These are phyloP conservation scores for Hirtodrosophila histrioides DNA, from an alignment of 2,888 invertebrate species.

Conservation along the genomic window DNA sequence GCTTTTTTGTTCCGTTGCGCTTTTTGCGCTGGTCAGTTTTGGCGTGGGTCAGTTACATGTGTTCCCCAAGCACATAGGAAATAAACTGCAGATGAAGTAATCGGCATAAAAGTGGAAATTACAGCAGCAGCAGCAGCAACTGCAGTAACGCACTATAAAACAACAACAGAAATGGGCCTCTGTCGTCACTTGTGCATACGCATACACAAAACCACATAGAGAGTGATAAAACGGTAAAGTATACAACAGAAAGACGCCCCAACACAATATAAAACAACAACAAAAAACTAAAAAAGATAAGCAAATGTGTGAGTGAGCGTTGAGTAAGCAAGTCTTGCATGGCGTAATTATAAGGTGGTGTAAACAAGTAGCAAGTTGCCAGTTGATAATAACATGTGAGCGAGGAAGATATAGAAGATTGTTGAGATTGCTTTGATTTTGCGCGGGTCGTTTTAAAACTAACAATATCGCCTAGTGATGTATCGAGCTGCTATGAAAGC, in stretches of 20 bases:
- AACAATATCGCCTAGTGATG: too few relatives aligned
- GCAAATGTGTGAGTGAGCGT: slow-evolving; percentile 38
- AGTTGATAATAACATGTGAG: too few relatives aligned
- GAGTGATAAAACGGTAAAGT: slow-evolving; percentile 35
- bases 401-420: too few relatives aligned
- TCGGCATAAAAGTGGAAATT: slow-evolving; percentile 40
- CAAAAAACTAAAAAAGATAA: slow-evolving; percentile 17
- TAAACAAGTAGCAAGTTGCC: too few relatives aligned
- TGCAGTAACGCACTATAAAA: slow-evolving; percentile 25
- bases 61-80: slow-evolving; percentile 62
- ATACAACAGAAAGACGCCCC: slow-evolving; percentile 15
- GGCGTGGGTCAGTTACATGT: slow-evolving; percentile 53
- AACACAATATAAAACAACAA: slow-evolving; percentile 10
- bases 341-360: neutral
- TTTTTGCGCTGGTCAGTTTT: slow-evolving; percentile 75
- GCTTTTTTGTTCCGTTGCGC: slow-evolving; percentile 33
- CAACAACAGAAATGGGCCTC: slow-evolving; percentile 29
- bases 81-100: slow-evolving; percentile 74
- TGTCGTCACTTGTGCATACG: slow-evolving; percentile 49
- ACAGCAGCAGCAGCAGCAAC: slow-evolving; percentile 47
- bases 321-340: slow-evolving; percentile 43
- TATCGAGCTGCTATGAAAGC: too few relatives aligned
- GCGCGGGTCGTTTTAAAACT: too few relatives aligned
- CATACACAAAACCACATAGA: slow-evolving; percentile 16
- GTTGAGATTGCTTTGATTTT: too few relatives aligned